A percentile compares a stretch with the other conserved stretches of the same genome.
Evolutionary conservation across 2,113 vertebrate species (phyloP).

Genomic region (Psephotus haematonotus): DNA sequence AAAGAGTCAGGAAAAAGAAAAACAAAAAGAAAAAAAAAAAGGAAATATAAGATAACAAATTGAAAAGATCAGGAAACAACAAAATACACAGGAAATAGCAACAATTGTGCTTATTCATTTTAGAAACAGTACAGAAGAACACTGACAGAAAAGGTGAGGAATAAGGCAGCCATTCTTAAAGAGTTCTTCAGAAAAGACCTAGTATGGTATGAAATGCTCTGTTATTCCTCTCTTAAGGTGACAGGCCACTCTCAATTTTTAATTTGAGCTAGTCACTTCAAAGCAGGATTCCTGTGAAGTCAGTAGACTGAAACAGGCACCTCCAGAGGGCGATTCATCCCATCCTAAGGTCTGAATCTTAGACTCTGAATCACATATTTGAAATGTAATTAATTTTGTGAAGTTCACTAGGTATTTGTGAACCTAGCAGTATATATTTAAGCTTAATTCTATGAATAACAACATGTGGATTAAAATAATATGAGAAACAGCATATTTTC

Average conservation of each 20-base stretch:
- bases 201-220: neutral
- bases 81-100: conserved; percentile 6
- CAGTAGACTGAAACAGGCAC: neutral
- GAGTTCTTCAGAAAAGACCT: neutral
- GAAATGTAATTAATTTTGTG: neutral
- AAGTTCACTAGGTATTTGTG: neutral
- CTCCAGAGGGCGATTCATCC: conserved; percentile 54
- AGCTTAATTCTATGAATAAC: neutral
- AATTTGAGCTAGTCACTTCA: neutral
- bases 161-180: neutral
- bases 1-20: neutral
- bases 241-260: neutral
- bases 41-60: neutral
- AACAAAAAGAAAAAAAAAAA: neutral
- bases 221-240: neutral
- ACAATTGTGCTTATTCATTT: neutral
- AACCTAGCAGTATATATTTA: neutral
- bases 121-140: neutral
- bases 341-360: neutral
- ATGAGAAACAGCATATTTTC: neutral
- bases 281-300: neutral
- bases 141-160: neutral
- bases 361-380: neutral
- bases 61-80: conserved; percentile 3
- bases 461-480: neutral